Evolutionary conservation across 2,113 vertebrate genomes (phyloP), one percentile per base, ranked within the genome.

Genomic region (Dolichallabes microphthalmus): DNA sequence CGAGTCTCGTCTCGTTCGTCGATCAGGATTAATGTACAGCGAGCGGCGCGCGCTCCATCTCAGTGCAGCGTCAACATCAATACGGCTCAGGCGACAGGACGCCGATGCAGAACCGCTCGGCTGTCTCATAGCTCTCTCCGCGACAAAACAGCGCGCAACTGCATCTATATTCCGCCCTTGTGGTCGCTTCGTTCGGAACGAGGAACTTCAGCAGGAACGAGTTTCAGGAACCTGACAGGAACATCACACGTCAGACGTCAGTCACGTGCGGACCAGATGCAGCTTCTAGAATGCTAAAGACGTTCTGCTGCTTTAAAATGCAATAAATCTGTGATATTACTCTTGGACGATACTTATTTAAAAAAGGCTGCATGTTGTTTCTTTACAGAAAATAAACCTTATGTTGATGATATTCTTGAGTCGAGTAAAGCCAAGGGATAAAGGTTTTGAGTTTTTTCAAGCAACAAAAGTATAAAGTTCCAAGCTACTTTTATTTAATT

Each of bases 11-110:
- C 63, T 82, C 63, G 81, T 82, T 57, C 50, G 17, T 71, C 66
- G 52, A 71, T 82, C 64, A 63, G 81, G 81, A 82, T 82, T 71
- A 82, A 82, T 58, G 81, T 58, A 66, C 81, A 57, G 64, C 81
- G 50, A 69, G 35, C 52, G 66, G 64, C 25, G 19, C 52, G 53
- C 80, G 17, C 39, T 19, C 39, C 79, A 66, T 81, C 58, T 4
- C 79, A n/a, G 39, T 50, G 19, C 22, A 68, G 50, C 64, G 63
- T 69, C 64, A 30, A 55, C 81, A 71, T 71, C 80, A 45, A 68
- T 82, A 68, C 35, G 39, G 9, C 39, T 81, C 39, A 50, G 60
- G 35, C 79, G 61, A 81, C 60, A 66, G 39, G 39, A 66, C 22
- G 32, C 35, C n/a, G 63, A 39, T 82, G 63, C 80, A 53, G 50